phyloP scores from a whole-genome alignment of 2,797 vertebrate genomes.

The Myotis pilosus region DNA sequence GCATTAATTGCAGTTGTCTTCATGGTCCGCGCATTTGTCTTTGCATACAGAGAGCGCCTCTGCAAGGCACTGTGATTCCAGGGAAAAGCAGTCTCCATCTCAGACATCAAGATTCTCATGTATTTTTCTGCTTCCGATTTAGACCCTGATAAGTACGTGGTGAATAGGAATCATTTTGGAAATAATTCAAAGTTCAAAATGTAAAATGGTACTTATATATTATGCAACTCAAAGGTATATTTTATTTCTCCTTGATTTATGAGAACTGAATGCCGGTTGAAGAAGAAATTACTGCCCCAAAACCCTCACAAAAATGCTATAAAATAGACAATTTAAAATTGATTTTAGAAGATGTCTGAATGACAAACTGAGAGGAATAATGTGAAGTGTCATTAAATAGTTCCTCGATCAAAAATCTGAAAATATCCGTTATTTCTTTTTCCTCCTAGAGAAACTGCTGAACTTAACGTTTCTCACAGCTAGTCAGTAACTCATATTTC shows the following conservation, averaged over 20 bases:
- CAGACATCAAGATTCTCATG: background rate
- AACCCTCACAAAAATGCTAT: background rate
- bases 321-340: constrained; percentile 3
- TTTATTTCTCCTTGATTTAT: constrained; percentile 31
- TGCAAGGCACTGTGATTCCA: background rate
- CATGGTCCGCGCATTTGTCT: background rate
- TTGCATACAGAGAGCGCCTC: background rate
- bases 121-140: background rate
- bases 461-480: background rate
- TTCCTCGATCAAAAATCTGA: background rate
- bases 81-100: background rate
- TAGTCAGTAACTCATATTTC: background rate
- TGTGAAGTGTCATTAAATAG: background rate
- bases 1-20: background rate
- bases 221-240: background rate
- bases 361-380: background rate
- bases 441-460: background rate
- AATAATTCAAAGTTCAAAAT: constrained; percentile 26
- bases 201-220: background rate
- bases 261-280: background rate
- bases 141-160: background rate
- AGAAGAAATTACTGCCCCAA: background rate
- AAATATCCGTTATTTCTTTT: background rate
- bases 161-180: background rate
- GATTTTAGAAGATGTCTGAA: background rate